Conservation (phyloP, 2,113 vertebrate genomes). For the Perca schrenkii region DNA sequence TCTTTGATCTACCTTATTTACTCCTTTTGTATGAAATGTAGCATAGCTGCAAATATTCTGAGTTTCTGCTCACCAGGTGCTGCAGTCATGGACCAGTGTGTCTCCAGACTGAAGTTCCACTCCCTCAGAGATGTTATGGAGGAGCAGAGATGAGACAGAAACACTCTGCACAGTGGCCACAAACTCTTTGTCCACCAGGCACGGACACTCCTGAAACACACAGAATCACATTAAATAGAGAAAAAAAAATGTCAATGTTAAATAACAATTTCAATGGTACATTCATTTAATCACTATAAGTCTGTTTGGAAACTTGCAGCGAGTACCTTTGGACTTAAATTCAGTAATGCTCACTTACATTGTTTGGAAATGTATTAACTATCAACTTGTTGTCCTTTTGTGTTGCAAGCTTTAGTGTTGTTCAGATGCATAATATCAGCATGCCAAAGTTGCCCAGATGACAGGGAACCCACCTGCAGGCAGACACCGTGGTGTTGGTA, state of each 20-base stretch:
- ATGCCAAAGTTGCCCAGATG: background rate
- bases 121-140: slow-evolving; percentile 76
- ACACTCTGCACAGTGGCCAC: slow-evolving; percentile 76
- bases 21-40: background rate
- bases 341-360: too few relatives aligned
- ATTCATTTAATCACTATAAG: background rate
- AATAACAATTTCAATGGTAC: background rate
- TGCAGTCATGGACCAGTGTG: slow-evolving; percentile 82
- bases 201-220: slow-evolving; percentile 88
- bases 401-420: background rate
- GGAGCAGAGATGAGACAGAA: slow-evolving; percentile 31
- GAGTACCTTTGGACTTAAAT: background rate
- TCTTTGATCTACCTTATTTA: background rate
- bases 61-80: slow-evolving; percentile 83
- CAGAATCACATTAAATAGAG: background rate
- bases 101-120: slow-evolving; percentile 84
- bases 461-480: slow-evolving; percentile 81
- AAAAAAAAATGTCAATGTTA: background rate
- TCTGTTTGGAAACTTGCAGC: too few relatives aligned
- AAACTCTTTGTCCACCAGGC: slow-evolving; percentile 80
- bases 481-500: slow-evolving; percentile 85
- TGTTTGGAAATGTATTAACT: background rate
- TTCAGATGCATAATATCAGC: background rate
- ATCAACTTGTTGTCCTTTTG: background rate
- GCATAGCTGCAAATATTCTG: background rate